Evolutionary conservation across 2,113 vertebrate species (phyloP).

Genomic region (Vidua chalybeata): DNA sequence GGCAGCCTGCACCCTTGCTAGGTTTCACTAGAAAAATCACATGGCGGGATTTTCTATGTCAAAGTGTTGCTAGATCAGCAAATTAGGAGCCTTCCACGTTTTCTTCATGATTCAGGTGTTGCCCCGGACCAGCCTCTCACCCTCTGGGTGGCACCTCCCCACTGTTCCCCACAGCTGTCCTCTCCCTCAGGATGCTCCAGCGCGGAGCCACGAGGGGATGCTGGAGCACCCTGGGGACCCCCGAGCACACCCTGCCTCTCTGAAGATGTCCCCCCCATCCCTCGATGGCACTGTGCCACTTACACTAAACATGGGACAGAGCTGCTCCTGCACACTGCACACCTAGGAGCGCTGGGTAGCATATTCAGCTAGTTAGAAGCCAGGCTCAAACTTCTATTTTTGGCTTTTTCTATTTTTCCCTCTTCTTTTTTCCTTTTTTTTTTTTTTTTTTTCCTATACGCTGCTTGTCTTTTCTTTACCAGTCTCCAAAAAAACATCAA

Average conservation of each 20-base stretch:
- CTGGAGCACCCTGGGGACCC: background rate
- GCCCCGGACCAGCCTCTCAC: background rate
- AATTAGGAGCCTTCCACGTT: background rate
- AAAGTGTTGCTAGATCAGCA: background rate
- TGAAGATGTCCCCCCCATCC: background rate
- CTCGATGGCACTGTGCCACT: background rate
- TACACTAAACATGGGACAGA: accelerated
- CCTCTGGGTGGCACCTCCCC: accelerated
- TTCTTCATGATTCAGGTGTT: background rate
- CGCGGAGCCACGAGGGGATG: background rate
- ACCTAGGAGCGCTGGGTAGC: background rate
- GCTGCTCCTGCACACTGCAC: background rate
- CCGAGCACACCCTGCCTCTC: accelerated
- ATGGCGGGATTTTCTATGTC: background rate
- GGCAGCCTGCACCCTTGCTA: background rate
- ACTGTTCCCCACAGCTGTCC: accelerated
- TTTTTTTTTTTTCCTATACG: background rate
- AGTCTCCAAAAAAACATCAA: slow-evolving; percentile 4
- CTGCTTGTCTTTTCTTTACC: background rate
- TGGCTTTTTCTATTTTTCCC: background rate
- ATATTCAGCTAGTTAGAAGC: slow-evolving; percentile 6
- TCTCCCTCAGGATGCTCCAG: background rate
- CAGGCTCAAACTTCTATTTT: slow-evolving; percentile 13
- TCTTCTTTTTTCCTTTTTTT: background rate
- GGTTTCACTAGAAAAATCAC: background rate